Base-by-base conservation (phyloP, 2,113 vertebrate species). In the Scomber scombrus region DNA sequence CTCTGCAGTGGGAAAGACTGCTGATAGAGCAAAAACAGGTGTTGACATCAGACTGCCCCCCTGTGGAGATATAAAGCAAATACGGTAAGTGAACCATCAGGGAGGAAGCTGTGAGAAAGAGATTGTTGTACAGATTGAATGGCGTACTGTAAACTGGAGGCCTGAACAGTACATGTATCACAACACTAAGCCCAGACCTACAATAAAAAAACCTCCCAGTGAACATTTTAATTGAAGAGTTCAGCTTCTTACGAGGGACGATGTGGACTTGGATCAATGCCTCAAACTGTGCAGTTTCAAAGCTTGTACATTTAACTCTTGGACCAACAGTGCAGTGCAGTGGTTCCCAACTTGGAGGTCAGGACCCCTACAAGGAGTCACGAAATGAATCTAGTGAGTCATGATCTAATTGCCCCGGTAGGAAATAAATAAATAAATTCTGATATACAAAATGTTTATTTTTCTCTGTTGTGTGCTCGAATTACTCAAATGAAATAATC, bases 21-120 rank as follows among this genome's bases (percentile, higher is more conserved):
- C 57, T 74, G 64, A 55, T 9, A 26, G 51, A 49, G 55, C 58
- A 68, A 13, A 11, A 26, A 68, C 18, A n/a, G 15, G 61, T 2
- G 13, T 4, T 68, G 5, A 19, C 5, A 3, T 31, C 13, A 81
- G 56, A 81, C 66, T 60, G 82, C 82, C 88, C 12, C 68, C 72
- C 3, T 9, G 67, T 91, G 92, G 89, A 43, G 11, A 46, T 11
- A 40, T 10, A 0, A 3, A 13, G 58, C 1, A 75, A 69, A 14
- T 11, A 58, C 46, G 21, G 26, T 7, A 21, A 13, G 26, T 13
- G 0, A 8, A 11, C 45, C 43, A 11, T 50, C 54, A 60, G n/a
- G n/a, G 34, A 21, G 11, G 13, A 43, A n/a, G 8, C 46, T 15
- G n/a, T 40, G 49, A 26, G 26, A 15, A 56, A n/a, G 0, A 43